Evolutionary conservation across 2,797 vertebrate genomes (phyloP), one percentile per base, ranked within the genome.

Genomic region (Sebastes miniatus): DNA sequence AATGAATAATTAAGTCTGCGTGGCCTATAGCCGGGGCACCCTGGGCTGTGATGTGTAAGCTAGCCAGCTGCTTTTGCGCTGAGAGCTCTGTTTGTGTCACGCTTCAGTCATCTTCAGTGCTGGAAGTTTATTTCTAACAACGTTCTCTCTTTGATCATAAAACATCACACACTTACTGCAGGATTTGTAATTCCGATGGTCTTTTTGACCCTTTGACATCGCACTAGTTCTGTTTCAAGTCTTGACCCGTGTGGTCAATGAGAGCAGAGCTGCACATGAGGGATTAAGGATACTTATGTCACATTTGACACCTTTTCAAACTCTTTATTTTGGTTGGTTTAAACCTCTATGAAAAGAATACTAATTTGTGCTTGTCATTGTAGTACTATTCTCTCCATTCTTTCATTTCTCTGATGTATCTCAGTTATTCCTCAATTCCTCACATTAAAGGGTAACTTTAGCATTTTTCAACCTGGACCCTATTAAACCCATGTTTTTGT

Each of bases 1-100:
- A 84, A 87, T 91, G 82, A 86, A 91, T 92, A 90, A 92, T 91
- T 61, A 83, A 86, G 56, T 81, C 34, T 57, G 62, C 1, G 16
- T 67, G 43, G 83, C 84, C 76, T 78, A 34, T 84, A 77, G 83
- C 64, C 18, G n/a, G 57, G 74, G 63, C 62, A 73, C 74, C 77
- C 69, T 57, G 58, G 79, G 85, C 80, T 74, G 76, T 80, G 86
- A 78, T 87, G 84, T 74, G 69, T 77, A 78, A 76, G 54, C 22
- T 29, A 65, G 76, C 80, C 83, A 88, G 87, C 88, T 87, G 86
- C 85, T 81, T 25, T 47, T 62, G 52, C 61, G 27, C 58, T 24
- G 57, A 84, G 67, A 63, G 69, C 64, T 78, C 73, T 77, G 66
- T 84, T 86, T 80, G 70, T 81, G 79, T 81, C 85, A 89, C 11